Conservation (phyloP, 2,797 vertebrate genomes). For the Pelobates cultripes region DNA sequence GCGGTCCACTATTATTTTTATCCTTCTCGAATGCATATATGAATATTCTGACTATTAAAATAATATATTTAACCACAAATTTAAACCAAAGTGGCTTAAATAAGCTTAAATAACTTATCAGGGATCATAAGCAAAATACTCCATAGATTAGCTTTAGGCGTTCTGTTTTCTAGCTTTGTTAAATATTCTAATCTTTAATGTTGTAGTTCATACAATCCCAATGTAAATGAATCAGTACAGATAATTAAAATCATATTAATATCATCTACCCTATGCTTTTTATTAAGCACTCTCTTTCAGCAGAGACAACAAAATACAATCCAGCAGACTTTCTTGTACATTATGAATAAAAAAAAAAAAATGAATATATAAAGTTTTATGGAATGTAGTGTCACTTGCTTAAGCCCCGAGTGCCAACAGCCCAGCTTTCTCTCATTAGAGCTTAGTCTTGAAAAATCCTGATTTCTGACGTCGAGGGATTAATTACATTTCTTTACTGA, state of each 20-base stretch:
- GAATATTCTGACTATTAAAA: no score
- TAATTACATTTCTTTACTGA: slow-evolving; percentile 51
- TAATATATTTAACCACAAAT: no score
- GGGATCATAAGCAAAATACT: not conserved
- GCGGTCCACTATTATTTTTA: no score
- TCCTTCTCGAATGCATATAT: no score
- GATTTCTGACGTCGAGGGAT: slow-evolving; percentile 48
- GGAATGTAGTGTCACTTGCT: slow-evolving; percentile 25
- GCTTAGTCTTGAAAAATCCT: slow-evolving; percentile 45
- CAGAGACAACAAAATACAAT: slow-evolving; percentile 3
- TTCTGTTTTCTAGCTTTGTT: not conserved
- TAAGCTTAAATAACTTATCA: no score
- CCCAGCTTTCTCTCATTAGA: slow-evolving; percentile 55
- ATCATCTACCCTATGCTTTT: slow-evolving; percentile 31
- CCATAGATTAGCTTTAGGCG: not conserved
- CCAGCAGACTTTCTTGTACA: not conserved
- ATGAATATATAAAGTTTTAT: slow-evolving; percentile 37
- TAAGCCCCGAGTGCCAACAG: slow-evolving; percentile 39
- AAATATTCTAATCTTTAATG: slow-evolving; percentile 17
- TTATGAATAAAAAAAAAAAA: slow-evolving; percentile 41
- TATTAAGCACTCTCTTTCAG: slow-evolving; percentile 22
- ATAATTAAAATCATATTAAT: not conserved
- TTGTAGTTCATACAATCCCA: not conserved
- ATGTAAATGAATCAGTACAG: slow-evolving; percentile 39
- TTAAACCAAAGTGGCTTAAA: no score